Conservation (phyloP, 2,113 vertebrate genomes). For the Nestor notabilis region DNA sequence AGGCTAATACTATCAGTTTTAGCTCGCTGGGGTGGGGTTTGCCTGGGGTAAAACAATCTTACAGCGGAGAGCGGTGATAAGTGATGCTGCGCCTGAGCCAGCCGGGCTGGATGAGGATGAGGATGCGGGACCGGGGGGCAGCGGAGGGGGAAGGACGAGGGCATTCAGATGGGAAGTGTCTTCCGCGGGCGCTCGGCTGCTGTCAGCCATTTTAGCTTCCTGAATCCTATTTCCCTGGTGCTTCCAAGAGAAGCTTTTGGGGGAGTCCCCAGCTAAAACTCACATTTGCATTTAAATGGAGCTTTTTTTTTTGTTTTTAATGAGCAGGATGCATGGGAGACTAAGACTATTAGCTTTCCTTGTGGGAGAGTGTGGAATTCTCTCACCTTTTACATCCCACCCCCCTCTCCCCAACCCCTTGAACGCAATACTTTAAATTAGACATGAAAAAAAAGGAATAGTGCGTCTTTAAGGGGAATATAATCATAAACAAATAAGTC, state of each 20-base stretch:
- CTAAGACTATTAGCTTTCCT: constrained; percentile 81
- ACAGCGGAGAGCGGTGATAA: background rate
- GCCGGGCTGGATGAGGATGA: background rate
- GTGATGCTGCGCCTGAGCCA: background rate
- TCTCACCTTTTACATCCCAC: constrained; percentile 53
- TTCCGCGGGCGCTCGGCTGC: background rate
- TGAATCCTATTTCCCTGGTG: constrained; percentile 65
- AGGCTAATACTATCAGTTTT: background rate
- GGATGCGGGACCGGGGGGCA: background rate
- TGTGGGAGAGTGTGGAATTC: constrained; percentile 65
- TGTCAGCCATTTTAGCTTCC: constrained; percentile 69
- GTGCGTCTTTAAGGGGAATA: constrained; percentile 64
- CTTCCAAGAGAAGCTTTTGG: constrained; percentile 66
- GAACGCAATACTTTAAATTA: constrained; percentile 22
- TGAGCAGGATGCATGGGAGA: constrained; percentile 82
- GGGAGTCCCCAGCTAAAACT: constrained; percentile 75
- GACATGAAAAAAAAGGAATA: background rate
- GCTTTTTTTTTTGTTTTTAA: constrained; percentile 75
- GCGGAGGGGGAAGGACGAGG: background rate
- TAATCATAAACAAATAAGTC: constrained; percentile 85
- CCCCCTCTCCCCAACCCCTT: background rate
- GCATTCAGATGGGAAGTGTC: background rate
- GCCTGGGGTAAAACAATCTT: background rate
- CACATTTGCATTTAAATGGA: constrained; percentile 88
- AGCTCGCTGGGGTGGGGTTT: background rate